These are phyloP conservation scores for Tapirus terrestris DNA, from an alignment of 2,113 vertebrate genomes.

Conservation along the genomic window DNA sequence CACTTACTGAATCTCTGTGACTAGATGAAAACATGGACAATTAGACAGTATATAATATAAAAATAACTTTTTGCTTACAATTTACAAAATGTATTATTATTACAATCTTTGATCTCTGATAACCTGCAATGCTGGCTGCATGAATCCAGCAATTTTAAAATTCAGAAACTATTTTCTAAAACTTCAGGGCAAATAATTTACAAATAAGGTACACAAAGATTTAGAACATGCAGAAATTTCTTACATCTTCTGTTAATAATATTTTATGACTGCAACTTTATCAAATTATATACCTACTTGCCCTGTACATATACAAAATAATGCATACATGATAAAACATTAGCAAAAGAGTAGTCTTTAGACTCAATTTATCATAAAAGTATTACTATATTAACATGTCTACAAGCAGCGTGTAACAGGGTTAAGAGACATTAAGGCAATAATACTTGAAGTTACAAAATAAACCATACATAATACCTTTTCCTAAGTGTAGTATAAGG, in stretches of 20 bases:
- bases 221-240: constrained; percentile 96
- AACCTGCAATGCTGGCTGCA: constrained; percentile 89
- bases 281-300: constrained; percentile 97
- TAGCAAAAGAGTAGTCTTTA: constrained; percentile 93
- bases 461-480: constrained; percentile 88
- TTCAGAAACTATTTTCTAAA: constrained; percentile 94
- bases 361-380: constrained; percentile 90
- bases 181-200: constrained; percentile 97
- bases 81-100: constrained; percentile 98
- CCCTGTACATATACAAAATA: constrained; percentile 97
- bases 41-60: constrained; percentile 96
- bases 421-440: constrained; percentile 92
- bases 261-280: constrained; percentile 93
- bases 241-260: constrained; percentile 99
- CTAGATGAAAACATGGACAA: constrained; percentile 89
- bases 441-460: constrained; percentile 92
- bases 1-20: constrained; percentile 94
- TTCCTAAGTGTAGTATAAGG: constrained; percentile 91
- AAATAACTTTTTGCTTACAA: constrained; percentile 99
- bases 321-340: constrained; percentile 92
- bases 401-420: constrained; percentile 92
- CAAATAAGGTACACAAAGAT: constrained; percentile 92
- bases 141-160: constrained; percentile 90
- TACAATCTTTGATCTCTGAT: constrained; percentile 95
- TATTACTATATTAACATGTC: constrained; percentile 91